A percentile compares a stretch with the other conserved stretches of the same genome.
Conservation (phyloP, 2,113 vertebrate species). For the Dendrocopos noguchii region DNA sequence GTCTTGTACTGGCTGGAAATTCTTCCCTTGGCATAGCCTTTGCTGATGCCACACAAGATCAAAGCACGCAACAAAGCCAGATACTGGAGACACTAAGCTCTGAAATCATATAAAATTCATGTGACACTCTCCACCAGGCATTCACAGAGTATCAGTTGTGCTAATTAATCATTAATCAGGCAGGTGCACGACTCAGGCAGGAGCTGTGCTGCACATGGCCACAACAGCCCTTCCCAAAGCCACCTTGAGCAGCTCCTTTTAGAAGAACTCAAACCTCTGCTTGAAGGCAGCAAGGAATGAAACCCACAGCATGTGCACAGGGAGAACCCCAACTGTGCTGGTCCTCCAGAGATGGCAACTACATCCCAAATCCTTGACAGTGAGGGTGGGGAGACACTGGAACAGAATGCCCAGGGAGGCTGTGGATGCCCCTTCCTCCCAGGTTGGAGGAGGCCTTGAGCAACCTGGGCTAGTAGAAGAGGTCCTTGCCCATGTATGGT, state of each 20-base stretch:
- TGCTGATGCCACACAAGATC: neutral
- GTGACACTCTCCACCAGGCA: neutral
- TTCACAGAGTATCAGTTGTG: neutral
- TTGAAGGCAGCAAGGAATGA: accelerated
- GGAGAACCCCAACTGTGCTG: neutral
- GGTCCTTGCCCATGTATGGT: too few species aligned
- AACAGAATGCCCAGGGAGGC: too few species aligned
- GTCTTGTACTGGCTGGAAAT: neutral
- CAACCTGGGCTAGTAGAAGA: too few species aligned
- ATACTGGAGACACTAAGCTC: neutral
- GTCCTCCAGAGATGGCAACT: neutral
- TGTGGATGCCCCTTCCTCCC: too few species aligned
- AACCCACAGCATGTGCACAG: neutral
- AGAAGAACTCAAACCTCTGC: neutral
- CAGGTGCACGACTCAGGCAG: neutral
- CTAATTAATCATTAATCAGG: conserved; percentile 36
- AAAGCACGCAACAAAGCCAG: neutral
- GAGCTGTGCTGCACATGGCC: neutral
- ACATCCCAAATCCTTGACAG: neutral
- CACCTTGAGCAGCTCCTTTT: neutral
- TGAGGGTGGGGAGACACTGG: too few species aligned
- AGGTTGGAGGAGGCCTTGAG: too few species aligned
- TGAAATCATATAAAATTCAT: neutral
- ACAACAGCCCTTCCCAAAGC: neutral
- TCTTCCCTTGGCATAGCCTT: neutral